These are phyloP conservation scores for Pristionchus fissidentatus DNA, from an alignment of 2,888 invertebrate genomes.

Conservation along the genomic window DNA sequence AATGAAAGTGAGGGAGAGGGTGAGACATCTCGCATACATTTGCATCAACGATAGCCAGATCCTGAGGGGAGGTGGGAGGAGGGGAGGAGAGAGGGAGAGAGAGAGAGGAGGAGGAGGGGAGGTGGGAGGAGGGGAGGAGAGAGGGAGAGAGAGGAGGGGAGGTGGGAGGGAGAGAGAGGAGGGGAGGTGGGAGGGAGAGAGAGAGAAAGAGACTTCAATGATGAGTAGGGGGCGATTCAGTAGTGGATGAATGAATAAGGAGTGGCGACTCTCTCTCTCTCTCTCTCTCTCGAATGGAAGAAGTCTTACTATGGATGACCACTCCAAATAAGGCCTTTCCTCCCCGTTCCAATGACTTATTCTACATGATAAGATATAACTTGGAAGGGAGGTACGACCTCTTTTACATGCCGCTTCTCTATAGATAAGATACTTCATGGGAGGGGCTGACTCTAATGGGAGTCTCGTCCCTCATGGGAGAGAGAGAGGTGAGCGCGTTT, in stretches of 20 bases:
- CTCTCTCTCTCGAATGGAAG: conserved; percentile 22
- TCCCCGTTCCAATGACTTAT: not conserved
- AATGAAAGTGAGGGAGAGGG: conserved; percentile 33
- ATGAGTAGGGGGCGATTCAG: too few relatives aligned
- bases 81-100: not conserved
- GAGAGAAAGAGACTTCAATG: conserved; percentile 9
- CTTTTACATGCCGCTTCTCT: too few relatives aligned
- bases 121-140: not conserved
- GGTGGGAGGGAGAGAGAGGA: not conserved
- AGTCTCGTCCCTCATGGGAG: too few relatives aligned
- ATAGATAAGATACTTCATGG: not conserved
- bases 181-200: not conserved
- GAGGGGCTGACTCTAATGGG: not conserved
- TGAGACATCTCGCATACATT: conserved; percentile 26
- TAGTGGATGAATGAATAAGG: conserved; percentile 37
- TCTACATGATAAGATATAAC: conserved; percentile 20
- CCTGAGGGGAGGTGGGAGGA: not conserved
- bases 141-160: not conserved
- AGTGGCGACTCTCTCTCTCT: conserved; percentile 10
- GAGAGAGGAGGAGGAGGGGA: not conserved
- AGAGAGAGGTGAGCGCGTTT: conserved; percentile 2
- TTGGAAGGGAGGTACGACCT: not conserved
- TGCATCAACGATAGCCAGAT: conserved; percentile 7
- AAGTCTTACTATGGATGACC: conserved; percentile 35
- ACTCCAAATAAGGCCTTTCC: not conserved